Base-by-base conservation (phyloP, 2,888 invertebrate species). In the Cosmia trapezina region DNA sequence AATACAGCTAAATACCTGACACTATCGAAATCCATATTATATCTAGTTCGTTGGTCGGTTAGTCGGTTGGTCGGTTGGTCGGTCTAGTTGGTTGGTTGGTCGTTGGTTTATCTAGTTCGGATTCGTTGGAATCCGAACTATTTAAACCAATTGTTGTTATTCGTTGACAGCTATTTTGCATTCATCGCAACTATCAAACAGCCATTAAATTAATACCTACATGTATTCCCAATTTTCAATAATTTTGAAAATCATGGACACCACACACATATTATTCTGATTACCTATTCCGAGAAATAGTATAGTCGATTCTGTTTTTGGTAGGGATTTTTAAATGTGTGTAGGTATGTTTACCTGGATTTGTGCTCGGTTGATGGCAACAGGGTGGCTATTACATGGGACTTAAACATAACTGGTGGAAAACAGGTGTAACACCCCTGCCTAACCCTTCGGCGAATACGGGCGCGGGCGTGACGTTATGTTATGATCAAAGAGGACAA, bases 171-270 rank as follows among this genome's bases (percentile, higher is more conserved):
- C n/a, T 28, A 12, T 37, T 56, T 45, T 45, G n/a, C 22, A 45
- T 61, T 76, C 19, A 56, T 49, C 45, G 51, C 28, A 76, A 41
- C n/a, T 28, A n/a, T n/a, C n/a, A n/a, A n/a, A n/a, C n/a, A n/a
- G n/a, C n/a, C n/a, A n/a, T n/a, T n/a, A 28, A 28, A 28, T 28
- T 28, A 28, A 28, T 28, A 28, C n/a, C n/a, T n/a, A n/a, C n/a
- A n/a, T n/a, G n/a, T 28, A 2, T 28, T 28, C 7, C n/a, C 28
- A 28, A 43, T 47, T 54, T 33, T 6, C 33, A 54, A 54, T 54
- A 1, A 37, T n/a, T 60, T 2, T 17, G 37, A 28, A 19, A 53
- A 37, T n/a, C 6, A 53, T 53, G 1, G 1, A 14, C 33, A 2
- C n/a, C 45, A 22, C 14, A 54, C 49, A 45, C 61, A 28, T 28